Conservation (phyloP, 1,140 invertebrate genomes). For the Microplitis demolitor region DNA sequence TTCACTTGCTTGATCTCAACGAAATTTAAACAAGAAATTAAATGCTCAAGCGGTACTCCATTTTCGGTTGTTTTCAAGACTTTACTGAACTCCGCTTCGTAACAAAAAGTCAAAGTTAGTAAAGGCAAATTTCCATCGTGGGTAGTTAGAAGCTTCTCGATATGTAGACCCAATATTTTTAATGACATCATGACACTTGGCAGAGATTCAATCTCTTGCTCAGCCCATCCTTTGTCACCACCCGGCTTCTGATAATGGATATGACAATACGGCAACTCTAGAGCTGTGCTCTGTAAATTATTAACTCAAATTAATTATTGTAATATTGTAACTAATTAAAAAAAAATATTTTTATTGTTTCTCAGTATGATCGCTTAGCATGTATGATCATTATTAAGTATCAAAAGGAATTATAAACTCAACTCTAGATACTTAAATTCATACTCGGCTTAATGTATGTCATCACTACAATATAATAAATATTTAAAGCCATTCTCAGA, state of each 20-base stretch:
- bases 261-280: constrained; percentile 68
- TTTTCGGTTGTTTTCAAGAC: constrained; percentile 63
- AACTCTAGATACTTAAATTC: constrained; percentile 41
- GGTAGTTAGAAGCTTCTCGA: constrained; percentile 70
- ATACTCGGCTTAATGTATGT: constrained; percentile 47
- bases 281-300: constrained; percentile 54
- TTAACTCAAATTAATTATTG: not conserved
- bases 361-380: constrained; percentile 48
- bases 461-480: constrained; percentile 26
- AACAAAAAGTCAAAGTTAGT: constrained; percentile 79
- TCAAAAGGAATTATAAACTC: constrained; percentile 47
- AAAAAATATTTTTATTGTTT: not conserved
- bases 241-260: constrained; percentile 64
- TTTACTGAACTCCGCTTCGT: constrained; percentile 72
- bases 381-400: constrained; percentile 46
- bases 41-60: constrained; percentile 84
- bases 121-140: constrained; percentile 76
- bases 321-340: too few species aligned
- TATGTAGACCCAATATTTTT: constrained; percentile 67
- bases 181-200: constrained; percentile 77
- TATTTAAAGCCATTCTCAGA: not conserved
- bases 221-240: constrained; percentile 74
- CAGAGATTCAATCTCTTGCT: constrained; percentile 71
- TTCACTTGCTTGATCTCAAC: constrained; percentile 68
- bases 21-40: constrained; percentile 81